Evolutionary conservation across 64 coral and sea anemone genomes (phyloP), one percentile per base, ranked within the genome.

Genomic region (Porites lutea): DNA sequence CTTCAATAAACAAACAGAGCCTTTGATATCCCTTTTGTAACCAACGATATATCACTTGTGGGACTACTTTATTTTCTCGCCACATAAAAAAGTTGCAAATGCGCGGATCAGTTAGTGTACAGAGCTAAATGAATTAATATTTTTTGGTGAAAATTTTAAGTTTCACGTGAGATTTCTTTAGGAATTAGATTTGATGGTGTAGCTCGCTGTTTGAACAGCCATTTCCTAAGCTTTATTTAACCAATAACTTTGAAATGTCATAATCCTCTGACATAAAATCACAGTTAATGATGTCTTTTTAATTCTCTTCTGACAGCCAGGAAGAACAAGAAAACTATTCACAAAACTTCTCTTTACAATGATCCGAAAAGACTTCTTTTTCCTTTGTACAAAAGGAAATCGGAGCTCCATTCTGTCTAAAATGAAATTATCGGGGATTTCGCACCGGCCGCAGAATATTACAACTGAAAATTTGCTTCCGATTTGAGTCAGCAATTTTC

Each of bases 191-290:
- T 64, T 58, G 80, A 84, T 75, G 65, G 88, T n/a, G 72, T 43
- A 57, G 78, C 62, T 72, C 58, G 76, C 79, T 95, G 65, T 95
- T 61, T 78, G 70, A 96, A 81, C 61, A 90, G 71, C 5, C 77
- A 94, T 97, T 94, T 97, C 92, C 92, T 94, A 51, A 64, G 73
- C 86, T 94, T 78, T 91, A 94, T 87, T 93, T 93, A 91, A 84
- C 82, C 71, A 89, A 97, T 97, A 90, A 84, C 90, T 97, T 88
- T 88, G 86, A 94, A 83, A 84, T 97, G 95, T 97, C 95, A 97
- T 59, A 10, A 68, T 2, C 61, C 22, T 84, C 61, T 84, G 95
- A 97, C 95, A 87, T 79, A 64, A 94, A 66, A 84, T 69, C 81
- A 84, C 81, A 69, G 81, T 66, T 84, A 97, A 94, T 97, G 95